Evolutionary conservation across 2,888 invertebrate species (phyloP), one percentile per base, ranked within the genome.

Genomic region (Dicyrtoma fusca): DNA sequence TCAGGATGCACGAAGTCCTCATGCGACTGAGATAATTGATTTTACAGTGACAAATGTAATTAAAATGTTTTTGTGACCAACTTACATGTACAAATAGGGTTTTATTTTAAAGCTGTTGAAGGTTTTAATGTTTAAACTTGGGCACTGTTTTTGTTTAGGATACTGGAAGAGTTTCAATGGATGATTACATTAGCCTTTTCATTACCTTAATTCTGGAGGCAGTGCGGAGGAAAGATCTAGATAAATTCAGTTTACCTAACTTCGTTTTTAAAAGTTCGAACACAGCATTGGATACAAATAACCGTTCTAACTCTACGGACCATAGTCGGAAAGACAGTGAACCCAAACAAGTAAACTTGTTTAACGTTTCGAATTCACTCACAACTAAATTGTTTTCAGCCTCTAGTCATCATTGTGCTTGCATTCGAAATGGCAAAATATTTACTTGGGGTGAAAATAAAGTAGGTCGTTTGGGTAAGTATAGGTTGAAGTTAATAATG

Each of bases 381-480:
- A 13, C 17, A 14, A 5, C 42, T 13, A 76, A 75, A 51, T 68
- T 72, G 0, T 73, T 80, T 23, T 73, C 80, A 4, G 77, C 75
- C 1, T 78, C 76, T 23, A 66, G 47, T 2, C 59, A 69, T 64
- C 78, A 79, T 65, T 79, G 79, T 64, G 72, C 75, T 0, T 71
- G 74, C 57, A 70, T 80, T 42, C 55, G 80, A 63, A 80, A 79
- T 53, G 79, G 78, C 1, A 77, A 71, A 47, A 63, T 79, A 11
- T 80, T 74, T 53, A 69, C 76, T 11, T 80, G 79, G 80, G 80
- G 80, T 1, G 79, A 80, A 70, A 79, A 78, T 69, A 78, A 74
- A 57, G 73, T 68, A 63, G 80, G 79, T 1, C 73, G 76, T 19
- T 68, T 80, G 10, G 80, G 80, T 66, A 71, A 26, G 17, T 17